These are phyloP conservation scores for Macrochelys suwanniensis DNA, from an alignment of 2,797 vertebrate genomes.

Conservation along the genomic window DNA sequence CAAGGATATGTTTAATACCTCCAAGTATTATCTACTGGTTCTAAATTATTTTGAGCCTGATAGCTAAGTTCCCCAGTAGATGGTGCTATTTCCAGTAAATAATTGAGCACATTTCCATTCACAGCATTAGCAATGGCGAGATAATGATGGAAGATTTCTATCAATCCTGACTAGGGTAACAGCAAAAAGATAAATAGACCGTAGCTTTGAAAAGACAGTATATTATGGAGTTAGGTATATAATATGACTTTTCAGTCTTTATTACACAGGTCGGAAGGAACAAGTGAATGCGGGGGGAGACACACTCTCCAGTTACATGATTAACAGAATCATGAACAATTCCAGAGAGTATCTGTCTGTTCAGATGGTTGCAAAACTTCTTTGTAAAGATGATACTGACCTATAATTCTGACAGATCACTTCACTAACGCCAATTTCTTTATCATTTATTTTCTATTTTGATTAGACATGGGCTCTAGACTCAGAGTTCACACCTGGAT, in stretches of 20 bases:
- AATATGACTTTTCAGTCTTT: not conserved
- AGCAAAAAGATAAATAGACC: not conserved
- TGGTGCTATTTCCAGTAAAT: conserved; percentile 57
- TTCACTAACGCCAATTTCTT: not conserved
- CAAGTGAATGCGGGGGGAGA: not conserved
- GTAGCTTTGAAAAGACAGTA: not conserved
- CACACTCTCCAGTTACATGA: not conserved
- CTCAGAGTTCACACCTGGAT: not conserved
- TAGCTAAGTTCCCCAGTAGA: conserved; percentile 50
- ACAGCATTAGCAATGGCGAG: not conserved
- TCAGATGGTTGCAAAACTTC: not conserved
- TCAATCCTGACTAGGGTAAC: not conserved
- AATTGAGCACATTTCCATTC: not conserved
- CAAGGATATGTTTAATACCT: not conserved
- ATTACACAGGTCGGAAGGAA: not conserved
- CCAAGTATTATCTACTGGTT: not conserved
- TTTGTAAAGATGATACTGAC: not conserved
- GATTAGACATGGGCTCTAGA: not conserved
- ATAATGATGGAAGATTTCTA: not conserved
- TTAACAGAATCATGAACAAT: not conserved
- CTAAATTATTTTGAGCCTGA: not conserved
- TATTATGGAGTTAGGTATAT: not conserved
- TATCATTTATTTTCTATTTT: conserved; percentile 6
- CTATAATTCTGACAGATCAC: not conserved
- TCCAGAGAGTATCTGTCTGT: not conserved